Base-by-base conservation (phyloP, 2,888 invertebrate genomes). In the Synanthedon andrenaeformis region DNA sequence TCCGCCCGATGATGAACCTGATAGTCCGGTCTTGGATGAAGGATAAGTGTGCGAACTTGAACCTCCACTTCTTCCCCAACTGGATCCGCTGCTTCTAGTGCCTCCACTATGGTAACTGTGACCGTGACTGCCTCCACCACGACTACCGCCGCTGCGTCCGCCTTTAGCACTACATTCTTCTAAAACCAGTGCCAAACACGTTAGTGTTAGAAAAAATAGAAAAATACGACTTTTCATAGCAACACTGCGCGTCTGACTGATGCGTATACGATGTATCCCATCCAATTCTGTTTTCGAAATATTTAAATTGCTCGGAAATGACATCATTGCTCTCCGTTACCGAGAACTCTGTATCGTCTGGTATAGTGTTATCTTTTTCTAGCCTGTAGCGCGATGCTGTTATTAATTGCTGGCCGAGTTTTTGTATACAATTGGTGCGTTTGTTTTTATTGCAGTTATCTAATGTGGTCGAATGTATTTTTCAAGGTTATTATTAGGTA, bases 191-290 rank as follows among this genome's bases (percentile, higher is more conserved):
- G 67, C 63, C 42, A 72, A 54, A 65, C 69, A 69, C 56, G 69
- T 61, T 56, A 81, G 58, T 54, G 80, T 67, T 13, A 82, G 69
- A 64, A 76, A 74, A 69, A 80, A 73, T 71, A 82, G 63, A 61
- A 73, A 52, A 61, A 57, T 63, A 63, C 70, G 79, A 70, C 67
- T 77, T 67, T 70, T 77, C 83, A 82, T 82, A n/a, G 45, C 14
- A 45, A 45, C n/a, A 45, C 45, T 13, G 4, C 45, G 45, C 45
- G 45, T n/a, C 13, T 45, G 45, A 13, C 45, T 14, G 45, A 45
- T 14, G 11, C 45, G n/a, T 11, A 8, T 45, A 23, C 23, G 23
- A 23, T 23, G 23, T 13, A 45, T 14, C 45, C 45, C 14, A n/a
- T 13, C 45, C n/a, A n/a, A 45, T 45, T 14, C 35, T 14, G 45